Conservation (phyloP, 2,113 vertebrate genomes). For the Crotalus viridis region DNA sequence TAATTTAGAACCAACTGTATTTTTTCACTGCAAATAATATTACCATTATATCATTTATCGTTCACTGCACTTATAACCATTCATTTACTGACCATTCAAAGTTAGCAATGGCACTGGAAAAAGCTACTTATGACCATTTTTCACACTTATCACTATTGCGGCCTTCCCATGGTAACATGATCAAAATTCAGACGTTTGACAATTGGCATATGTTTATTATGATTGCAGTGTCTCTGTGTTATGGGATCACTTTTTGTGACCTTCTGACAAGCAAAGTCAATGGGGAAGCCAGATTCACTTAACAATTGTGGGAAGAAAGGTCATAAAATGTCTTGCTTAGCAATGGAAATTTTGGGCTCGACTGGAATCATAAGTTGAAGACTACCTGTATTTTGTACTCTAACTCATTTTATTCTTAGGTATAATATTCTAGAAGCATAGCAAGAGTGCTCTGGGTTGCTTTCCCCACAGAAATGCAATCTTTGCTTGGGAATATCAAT, state of each 20-base stretch:
- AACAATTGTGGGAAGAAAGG: background rate
- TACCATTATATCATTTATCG: background rate
- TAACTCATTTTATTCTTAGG: background rate
- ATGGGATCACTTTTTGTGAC: background rate
- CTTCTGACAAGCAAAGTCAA: background rate
- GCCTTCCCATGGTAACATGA: background rate
- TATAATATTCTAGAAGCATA: background rate
- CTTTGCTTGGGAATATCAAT: background rate
- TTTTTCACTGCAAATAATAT: background rate
- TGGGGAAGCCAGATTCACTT: background rate
- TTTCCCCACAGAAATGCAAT: background rate
- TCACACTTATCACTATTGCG: background rate
- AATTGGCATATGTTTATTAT: background rate
- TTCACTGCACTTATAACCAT: background rate
- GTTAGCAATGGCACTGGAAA: background rate
- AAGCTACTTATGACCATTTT: background rate
- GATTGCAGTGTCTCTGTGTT: background rate
- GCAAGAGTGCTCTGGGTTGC: background rate
- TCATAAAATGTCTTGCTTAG: background rate
- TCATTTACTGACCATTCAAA: background rate
- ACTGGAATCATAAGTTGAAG: background rate
- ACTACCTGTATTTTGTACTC: background rate
- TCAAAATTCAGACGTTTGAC: background rate
- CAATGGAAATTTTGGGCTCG: background rate
- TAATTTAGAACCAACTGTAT: background rate